Conservation (phyloP, 2,888 invertebrate genomes). For the Stegophylla sp. region DNA sequence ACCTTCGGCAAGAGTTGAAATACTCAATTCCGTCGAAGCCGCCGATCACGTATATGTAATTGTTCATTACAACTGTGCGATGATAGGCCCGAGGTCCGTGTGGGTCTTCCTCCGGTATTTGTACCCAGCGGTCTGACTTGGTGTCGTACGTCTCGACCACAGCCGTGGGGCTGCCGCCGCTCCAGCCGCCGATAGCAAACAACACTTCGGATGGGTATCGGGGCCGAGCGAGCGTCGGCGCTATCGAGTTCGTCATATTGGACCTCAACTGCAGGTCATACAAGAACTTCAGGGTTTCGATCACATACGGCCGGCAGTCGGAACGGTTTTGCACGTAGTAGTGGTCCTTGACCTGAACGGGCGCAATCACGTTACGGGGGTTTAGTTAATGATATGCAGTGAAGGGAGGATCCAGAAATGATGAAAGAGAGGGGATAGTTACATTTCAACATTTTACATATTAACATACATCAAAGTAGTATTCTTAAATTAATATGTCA, state of each 20-base stretch:
- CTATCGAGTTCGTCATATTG: constrained; percentile 64
- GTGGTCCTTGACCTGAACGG: constrained; percentile 77
- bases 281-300: constrained; percentile 88
- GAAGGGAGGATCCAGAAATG: no score
- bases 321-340: constrained; percentile 83
- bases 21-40: constrained; percentile 91
- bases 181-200: constrained; percentile 85
- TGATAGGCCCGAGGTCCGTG: constrained; percentile 80
- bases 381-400: no score
- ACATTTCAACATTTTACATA: no score
- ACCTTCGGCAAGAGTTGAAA: constrained; percentile 85
- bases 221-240: constrained; percentile 77
- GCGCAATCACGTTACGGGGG: no score
- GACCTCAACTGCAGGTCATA: constrained; percentile 90
- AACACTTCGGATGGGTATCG: constrained; percentile 87
- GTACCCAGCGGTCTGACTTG: constrained; percentile 87
- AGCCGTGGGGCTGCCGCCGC: constrained; percentile 75
- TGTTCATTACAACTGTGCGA: constrained; percentile 86
- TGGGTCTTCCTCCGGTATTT: constrained; percentile 65
- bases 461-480: no score
- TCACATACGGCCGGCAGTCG: constrained; percentile 84
- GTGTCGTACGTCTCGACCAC: constrained; percentile 90
- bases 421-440: no score
- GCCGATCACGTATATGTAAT: constrained; percentile 86
- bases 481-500: no score